These are phyloP conservation scores for Hippoglossus hippoglossus DNA, from an alignment of 2,797 vertebrate species.

Conservation along the genomic window DNA sequence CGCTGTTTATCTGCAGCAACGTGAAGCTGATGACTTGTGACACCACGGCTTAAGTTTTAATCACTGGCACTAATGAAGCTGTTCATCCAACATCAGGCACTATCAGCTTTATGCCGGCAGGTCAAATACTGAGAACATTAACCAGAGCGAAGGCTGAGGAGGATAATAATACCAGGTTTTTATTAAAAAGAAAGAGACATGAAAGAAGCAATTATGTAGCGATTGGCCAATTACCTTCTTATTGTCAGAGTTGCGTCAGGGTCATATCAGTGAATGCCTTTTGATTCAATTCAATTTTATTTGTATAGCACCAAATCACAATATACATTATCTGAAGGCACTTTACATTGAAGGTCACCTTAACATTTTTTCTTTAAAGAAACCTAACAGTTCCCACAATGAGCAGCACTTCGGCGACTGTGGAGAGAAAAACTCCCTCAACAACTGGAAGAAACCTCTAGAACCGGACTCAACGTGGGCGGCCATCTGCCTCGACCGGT, in stretches of 20 bases:
- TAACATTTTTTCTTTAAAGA: too few relatives aligned
- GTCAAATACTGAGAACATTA: slow-evolving; percentile 45
- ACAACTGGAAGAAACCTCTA: too few relatives aligned
- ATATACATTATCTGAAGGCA: too few relatives aligned
- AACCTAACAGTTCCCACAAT: too few relatives aligned
- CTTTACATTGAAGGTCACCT: too few relatives aligned
- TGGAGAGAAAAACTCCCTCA: too few relatives aligned
- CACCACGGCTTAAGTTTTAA: slow-evolving; percentile 46
- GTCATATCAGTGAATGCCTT: not conserved
- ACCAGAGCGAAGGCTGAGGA: slow-evolving; percentile 2
- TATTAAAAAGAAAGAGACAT: slow-evolving; percentile 5
- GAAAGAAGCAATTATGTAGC: not conserved
- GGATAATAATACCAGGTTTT: not conserved
- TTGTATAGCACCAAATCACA: too few relatives aligned
- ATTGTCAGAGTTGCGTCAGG: not conserved
- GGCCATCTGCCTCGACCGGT: too few relatives aligned
- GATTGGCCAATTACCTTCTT: not conserved
- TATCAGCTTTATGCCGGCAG: slow-evolving; percentile 25
- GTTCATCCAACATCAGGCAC: slow-evolving; percentile 42
- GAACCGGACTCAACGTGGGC: too few relatives aligned
- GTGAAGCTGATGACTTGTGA: slow-evolving; percentile 61
- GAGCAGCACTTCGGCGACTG: too few relatives aligned
- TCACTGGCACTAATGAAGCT: slow-evolving; percentile 59
- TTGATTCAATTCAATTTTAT: too few relatives aligned
- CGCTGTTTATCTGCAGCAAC: slow-evolving; percentile 48